phyloP scores from a whole-genome alignment of 2,888 invertebrate species.

The Tanypteryx hageni region DNA sequence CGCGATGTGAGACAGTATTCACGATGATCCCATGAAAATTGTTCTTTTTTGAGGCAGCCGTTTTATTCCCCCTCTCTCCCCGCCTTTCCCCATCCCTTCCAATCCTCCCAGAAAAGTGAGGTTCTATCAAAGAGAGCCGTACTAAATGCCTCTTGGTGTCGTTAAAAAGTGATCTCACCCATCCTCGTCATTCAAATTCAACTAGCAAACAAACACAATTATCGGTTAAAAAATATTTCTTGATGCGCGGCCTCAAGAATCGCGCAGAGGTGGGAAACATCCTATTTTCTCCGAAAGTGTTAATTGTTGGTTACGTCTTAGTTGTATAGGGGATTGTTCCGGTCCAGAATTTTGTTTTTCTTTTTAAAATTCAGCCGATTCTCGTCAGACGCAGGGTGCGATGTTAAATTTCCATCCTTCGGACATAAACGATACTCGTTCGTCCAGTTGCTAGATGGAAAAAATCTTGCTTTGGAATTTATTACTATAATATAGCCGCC shows the following conservation, averaged over 20 bases:
- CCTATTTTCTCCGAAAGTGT: not conserved
- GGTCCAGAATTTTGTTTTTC: not conserved
- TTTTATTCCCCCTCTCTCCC: not conserved
- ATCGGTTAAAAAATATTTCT: not conserved
- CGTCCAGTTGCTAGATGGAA: too few species aligned
- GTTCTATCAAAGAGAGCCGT: not conserved
- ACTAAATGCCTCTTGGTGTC: slow-evolving; percentile 22
- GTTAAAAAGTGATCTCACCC: slow-evolving; percentile 27
- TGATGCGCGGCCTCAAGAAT: not conserved
- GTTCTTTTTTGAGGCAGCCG: not conserved
- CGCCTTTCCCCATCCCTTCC: too few species aligned
- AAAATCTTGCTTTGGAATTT: too few species aligned
- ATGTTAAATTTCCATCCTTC: too few species aligned
- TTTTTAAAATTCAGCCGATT: too few species aligned
- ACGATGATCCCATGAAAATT: not conserved
- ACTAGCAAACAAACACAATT: slow-evolving; percentile 16
- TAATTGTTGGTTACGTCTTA: not conserved
- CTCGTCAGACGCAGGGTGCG: too few species aligned
- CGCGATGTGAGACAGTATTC: not conserved
- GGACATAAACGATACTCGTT: too few species aligned
- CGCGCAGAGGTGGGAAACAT: not conserved
- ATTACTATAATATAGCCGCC: too few species aligned
- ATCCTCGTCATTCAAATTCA: not conserved
- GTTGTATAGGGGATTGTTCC: not conserved
- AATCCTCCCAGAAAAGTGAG: not conserved